These are phyloP conservation scores for Streptopelia turtur DNA, from an alignment of 2,797 vertebrate genomes.

Conservation along the genomic window DNA sequence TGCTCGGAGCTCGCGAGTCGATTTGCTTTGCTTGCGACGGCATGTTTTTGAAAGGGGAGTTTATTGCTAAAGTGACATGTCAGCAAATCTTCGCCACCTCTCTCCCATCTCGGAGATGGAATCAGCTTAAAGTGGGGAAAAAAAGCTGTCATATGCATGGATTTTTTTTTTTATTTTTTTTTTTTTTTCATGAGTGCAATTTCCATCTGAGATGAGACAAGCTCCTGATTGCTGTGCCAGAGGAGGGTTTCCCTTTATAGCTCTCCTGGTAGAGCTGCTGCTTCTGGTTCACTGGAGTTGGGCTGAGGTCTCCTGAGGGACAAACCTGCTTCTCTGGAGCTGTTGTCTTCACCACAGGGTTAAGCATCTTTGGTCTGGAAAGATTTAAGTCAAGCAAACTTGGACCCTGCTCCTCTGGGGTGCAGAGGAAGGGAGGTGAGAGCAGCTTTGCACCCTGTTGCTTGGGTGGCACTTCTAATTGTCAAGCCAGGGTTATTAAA, in stretches of 20 bases:
- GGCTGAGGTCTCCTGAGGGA: background rate
- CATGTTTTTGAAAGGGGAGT: slow-evolving; percentile 50
- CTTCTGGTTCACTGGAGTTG: background rate
- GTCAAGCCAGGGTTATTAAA: background rate
- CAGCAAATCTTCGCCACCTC: slow-evolving; percentile 70
- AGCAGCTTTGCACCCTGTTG: background rate
- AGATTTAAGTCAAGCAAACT: background rate
- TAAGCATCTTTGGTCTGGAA: background rate
- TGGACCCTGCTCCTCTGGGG: background rate
- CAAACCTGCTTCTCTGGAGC: background rate
- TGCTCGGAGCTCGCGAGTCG: background rate
- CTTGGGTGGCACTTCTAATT: background rate
- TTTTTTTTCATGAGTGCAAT: slow-evolving; percentile 24
- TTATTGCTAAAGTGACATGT: slow-evolving; percentile 67
- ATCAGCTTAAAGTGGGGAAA: slow-evolving; percentile 59
- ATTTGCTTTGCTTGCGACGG: slow-evolving; percentile 23
- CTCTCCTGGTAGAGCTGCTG: slow-evolving; percentile 7
- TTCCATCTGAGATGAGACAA: slow-evolving; percentile 65
- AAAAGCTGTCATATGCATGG: slow-evolving; percentile 52
- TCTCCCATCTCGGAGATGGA: slow-evolving; percentile 60
- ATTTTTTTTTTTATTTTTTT: background rate
- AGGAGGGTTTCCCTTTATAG: slow-evolving; percentile 69
- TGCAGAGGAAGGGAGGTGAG: background rate
- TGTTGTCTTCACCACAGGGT: background rate
- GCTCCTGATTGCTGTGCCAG: slow-evolving; percentile 63